Evolutionary conservation across 2,797 vertebrate genomes (phyloP), one percentile per base, ranked within the genome.

Genomic region (Danionella dracula): DNA sequence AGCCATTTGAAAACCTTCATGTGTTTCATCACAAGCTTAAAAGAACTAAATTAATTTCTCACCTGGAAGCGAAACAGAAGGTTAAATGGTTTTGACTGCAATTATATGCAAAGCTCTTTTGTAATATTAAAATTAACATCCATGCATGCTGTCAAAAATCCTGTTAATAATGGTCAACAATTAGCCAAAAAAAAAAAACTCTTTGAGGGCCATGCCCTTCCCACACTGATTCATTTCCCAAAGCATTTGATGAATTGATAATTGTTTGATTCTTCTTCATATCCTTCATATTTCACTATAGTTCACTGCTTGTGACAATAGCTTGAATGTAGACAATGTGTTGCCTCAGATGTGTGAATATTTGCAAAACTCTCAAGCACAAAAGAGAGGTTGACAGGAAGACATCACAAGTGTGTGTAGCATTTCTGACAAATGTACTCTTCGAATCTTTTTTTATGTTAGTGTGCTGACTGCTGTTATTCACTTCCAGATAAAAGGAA

Each of bases 231-330:
- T 4, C 19, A 58, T 35, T 45, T 21, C 42, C 16, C 15, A 41
- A 56, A 63, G 42, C 35, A 4, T 58, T 64, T 12, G 32, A 27
- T 64, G 44, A 38, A 54, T 15, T 42, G 40, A 44, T 49, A 54
- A 49, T 44, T 54, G 49, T 79, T 76, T 59, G 68, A 76, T 79
- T 75, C 76, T 71, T 77, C 76, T 79, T 79, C 71, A 77, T 77
- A 66, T 78, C 55, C 55, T 41, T 66, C 38, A n/a, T n/a, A n/a
- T n/a, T 58, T 40, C 15, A 72, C 54, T 63, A 68, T 79, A 75
- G 80, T 41, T 70, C 65, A 70, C 70, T 38, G 61, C 69, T 67
- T 75, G 72, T 75, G 78, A 82, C 79, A 82, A 82, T 65, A 75
- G 55, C 59, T 58, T 70, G 48, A 67, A 79, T 45, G 66, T 71